phyloP scores from a whole-genome alignment of 2,113 vertebrate species.

The Spilogale gracilis region DNA sequence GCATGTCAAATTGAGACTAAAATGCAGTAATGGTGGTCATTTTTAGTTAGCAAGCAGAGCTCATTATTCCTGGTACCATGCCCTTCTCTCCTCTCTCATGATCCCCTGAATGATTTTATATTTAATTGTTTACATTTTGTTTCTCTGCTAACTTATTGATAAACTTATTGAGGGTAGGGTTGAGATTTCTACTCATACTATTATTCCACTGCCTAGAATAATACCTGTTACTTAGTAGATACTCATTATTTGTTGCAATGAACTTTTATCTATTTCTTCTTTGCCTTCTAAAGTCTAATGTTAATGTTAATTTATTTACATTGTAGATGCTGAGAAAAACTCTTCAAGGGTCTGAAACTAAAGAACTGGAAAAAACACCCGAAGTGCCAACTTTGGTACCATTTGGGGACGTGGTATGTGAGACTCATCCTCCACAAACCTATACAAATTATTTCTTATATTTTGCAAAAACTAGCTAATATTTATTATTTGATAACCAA shows the following conservation, averaged over 20 bases:
- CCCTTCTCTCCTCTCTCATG: neutral
- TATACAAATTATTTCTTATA: neutral
- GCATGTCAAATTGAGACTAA: neutral
- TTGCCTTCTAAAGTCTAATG: conserved; percentile 51
- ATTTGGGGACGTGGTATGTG: conserved; percentile 86
- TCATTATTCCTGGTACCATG: neutral
- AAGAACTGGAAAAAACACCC: neutral
- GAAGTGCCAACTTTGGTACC: conserved; percentile 75
- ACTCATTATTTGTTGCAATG: neutral
- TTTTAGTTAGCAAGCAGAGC: conserved; percentile 14
- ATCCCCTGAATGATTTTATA: neutral
- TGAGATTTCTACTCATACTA: conserved; percentile 33
- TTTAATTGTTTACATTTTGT: conserved; percentile 29
- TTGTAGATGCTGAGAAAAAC: conserved; percentile 80
- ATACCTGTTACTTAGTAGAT: neutral
- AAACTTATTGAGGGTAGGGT: neutral
- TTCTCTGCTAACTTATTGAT: neutral
- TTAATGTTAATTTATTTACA: conserved; percentile 53
- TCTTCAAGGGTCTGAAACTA: conserved; percentile 58
- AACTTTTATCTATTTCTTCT: conserved; percentile 1
- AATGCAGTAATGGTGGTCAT: neutral
- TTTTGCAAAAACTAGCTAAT: neutral
- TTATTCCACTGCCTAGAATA: neutral
- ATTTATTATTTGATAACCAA: conserved; percentile 35
- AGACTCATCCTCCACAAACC: conserved; percentile 6